Evolutionary conservation across 2,113 vertebrate species (phyloP).

Genomic region (Ageneiosus marmoratus): DNA sequence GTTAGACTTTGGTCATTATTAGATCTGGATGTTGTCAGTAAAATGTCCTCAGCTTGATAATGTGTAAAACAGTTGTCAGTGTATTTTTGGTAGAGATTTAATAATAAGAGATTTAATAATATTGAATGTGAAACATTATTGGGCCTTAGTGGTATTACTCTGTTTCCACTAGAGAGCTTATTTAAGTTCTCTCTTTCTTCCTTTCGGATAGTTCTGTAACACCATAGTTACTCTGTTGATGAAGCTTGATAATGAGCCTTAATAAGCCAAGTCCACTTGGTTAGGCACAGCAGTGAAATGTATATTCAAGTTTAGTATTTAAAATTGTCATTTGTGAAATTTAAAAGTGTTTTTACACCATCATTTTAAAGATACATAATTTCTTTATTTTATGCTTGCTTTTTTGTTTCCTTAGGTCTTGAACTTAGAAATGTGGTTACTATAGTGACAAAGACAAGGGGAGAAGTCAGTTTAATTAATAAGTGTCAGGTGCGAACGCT

Average conservation of each 20-base stretch:
- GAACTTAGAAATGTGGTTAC: too few species aligned
- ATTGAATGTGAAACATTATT: not conserved
- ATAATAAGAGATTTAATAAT: too few species aligned
- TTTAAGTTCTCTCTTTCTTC: not conserved
- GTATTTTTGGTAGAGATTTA: not conserved
- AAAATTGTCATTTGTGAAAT: too few species aligned
- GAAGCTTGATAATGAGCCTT: not conserved
- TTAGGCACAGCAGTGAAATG: not conserved
- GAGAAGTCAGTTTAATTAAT: too few species aligned
- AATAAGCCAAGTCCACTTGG: not conserved
- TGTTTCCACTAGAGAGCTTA: not conserved
- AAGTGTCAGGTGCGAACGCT: too few species aligned
- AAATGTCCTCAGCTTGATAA: not conserved
- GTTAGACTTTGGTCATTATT: constrained; percentile 34
- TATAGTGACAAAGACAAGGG: too few species aligned
- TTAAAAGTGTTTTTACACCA: too few species aligned
- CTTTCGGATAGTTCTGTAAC: not conserved
- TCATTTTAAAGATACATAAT: too few species aligned
- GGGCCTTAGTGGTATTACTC: not conserved
- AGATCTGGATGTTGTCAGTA: constrained; percentile 16
- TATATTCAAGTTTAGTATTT: too few species aligned
- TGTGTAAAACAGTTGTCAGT: not conserved
- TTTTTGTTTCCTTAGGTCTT: too few species aligned
- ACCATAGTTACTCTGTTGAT: not conserved
- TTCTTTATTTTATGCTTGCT: too few species aligned